phyloP scores from a whole-genome alignment of 2,113 vertebrate species.

The Blennius ocellaris region DNA sequence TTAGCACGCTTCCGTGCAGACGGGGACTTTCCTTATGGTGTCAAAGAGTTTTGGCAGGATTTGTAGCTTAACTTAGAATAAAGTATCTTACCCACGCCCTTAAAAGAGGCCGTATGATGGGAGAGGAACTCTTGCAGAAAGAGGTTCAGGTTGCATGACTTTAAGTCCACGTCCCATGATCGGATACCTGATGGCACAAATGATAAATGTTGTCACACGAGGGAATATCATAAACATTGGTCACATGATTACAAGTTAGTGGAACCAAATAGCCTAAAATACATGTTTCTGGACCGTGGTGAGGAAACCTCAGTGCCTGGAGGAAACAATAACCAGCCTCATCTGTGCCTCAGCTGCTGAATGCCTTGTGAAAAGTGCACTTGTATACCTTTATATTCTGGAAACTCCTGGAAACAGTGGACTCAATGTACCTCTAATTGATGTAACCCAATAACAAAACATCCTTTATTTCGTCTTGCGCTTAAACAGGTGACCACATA shows the following conservation, averaged over 20 bases:
- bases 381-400: no score
- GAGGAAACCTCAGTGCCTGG: no score
- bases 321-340: no score
- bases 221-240: neutral
- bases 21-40: conserved; percentile 2
- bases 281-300: no score
- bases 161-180: conserved; percentile 90
- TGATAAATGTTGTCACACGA: neutral
- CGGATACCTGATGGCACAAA: conserved; percentile 82
- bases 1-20: conserved; percentile 38
- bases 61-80: neutral
- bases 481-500: no score
- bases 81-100: conserved; percentile 77
- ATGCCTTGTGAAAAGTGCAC: no score
- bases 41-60: neutral
- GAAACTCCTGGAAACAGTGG: no score
- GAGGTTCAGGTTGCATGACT: conserved; percentile 86
- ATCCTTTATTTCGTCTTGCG: no score
- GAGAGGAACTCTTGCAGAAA: conserved; percentile 90
- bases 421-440: no score
- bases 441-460: no score
- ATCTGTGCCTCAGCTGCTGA: no score
- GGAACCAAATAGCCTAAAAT: no score
- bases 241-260: neutral
- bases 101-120: conserved; percentile 88